Percentiles rank a stretch among this genome's conserved stretches.
Conservation (phyloP, 2,113 vertebrate genomes). For the Bos indicus region DNA sequence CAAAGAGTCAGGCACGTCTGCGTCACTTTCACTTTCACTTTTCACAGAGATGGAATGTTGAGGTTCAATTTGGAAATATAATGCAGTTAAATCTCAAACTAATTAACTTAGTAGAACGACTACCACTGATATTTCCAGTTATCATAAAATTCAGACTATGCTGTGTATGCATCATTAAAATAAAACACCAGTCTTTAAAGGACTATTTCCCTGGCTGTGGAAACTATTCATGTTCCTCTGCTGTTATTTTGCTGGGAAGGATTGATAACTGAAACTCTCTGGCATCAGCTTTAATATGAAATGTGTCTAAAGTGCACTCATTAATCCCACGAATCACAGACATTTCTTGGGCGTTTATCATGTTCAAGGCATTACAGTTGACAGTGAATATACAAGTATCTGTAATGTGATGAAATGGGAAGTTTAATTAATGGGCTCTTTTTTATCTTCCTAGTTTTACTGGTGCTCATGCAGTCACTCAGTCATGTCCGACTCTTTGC, state of each 20-base stretch:
- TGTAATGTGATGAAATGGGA: not conserved
- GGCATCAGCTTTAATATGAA: slow-evolving; percentile 3
- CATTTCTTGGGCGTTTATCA: not conserved
- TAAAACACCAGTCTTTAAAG: not conserved
- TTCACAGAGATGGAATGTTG: not conserved
- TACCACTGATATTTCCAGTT: not conserved
- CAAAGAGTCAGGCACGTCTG: not conserved
- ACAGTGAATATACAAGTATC: not conserved
- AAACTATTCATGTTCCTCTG: not conserved
- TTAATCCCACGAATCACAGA: not conserved
- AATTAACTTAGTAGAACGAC: not conserved
- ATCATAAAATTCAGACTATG: not conserved
- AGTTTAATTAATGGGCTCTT: not conserved
- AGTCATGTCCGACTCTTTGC: not conserved
- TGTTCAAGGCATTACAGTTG: not conserved
- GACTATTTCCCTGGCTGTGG: not conserved
- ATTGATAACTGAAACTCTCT: not conserved
- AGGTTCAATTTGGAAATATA: not conserved
- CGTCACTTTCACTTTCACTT: not conserved
- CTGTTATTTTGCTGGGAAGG: not conserved
- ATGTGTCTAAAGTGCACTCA: not conserved
- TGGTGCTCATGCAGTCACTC: not conserved
- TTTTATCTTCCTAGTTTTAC: not conserved
- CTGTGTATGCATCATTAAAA: not conserved
- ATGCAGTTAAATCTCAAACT: not conserved